Evolutionary conservation across 23 tunicate species (phyloP), one percentile per base, ranked within the genome.

Genomic region (Styela plicata): DNA sequence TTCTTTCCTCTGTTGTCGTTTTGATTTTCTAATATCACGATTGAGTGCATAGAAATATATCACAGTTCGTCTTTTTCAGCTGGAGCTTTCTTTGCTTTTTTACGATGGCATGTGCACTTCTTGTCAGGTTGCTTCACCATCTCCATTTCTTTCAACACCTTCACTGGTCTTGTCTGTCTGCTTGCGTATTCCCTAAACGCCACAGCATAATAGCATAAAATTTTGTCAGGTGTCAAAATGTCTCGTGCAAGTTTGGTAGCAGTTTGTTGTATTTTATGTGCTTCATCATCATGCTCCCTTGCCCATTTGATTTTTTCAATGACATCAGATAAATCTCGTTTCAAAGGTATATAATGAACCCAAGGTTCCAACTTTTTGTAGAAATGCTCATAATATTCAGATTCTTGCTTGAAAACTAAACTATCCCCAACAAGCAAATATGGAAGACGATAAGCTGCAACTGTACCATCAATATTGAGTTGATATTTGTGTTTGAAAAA

Each of bases 401-500:
- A 87, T 21, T 96, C 94, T 85, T 96, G 97, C 84, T 96, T 96
- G 57, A 96, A 79, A 13, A 96, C 94, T 20, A 91, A 62, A 2
- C 90, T 73, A 79, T 96, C 89, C 13, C 86, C 95, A 20, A 85
- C 64, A 82, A 96, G 36, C 2, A 96, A 75, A 63, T 87, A 89
- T 16, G 99, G 99, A 64, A 89, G 80, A 20, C 99, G 87, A 64
- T 91, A 96, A 0, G 99, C 99, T 2, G 99, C 99, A 2, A 96
- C 99, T 1, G 99, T 96, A 24, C 99, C 99, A 73, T 96, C 99
- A 69, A 96, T 70, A 63, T 91, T 87, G 21, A 96, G 79, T 70
- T 96, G 99, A 86, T 93, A 93, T 70, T 93, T 93, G 85, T 93
- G 70, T 92, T 93, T 81, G 66, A 93, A 93, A 70, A 93, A 93